Evolutionary conservation across 2,888 invertebrate species (phyloP), one percentile per base, ranked within the genome.

Genomic region (Yponomeuta evonymella): DNA sequence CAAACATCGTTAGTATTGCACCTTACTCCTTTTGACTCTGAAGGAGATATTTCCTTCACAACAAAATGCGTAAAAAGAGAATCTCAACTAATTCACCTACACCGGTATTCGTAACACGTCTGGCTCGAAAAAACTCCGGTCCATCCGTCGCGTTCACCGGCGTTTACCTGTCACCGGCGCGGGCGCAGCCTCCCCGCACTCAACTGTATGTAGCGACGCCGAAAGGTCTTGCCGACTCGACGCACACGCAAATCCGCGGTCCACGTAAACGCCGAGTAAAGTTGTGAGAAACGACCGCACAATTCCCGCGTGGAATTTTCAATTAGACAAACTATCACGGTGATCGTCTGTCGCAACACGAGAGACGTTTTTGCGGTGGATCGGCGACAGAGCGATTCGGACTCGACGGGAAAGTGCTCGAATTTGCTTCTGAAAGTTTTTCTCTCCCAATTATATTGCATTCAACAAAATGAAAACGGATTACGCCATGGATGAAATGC

Each of bases 401-500:
- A 80, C 79, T 80, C 77, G 76, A 81, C 75, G 83, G 82, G 81
- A 85, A 84, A 88, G 89, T 88, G 90, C 77, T 79, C 75, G 76
- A 77, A 15, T 58, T 58, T 58, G 69, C 69, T 43, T 48, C 51
- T 63, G 30, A 75, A 78, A 75, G 72, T 81, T 80, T 75, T 72
- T 74, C 48, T 15, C 15, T 58, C 15, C 15, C 15, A 43, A 43
- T 58, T 58, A 2, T 58, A 15, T 58, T 58, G 51, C 15, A 1
- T 8, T 8, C 9, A 58, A 12, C 62, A 84, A 83, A 79, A 92
- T 92, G 92, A 92, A 92, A 87, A 89, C 92, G 89, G 92, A 92
- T 90, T 92, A 92, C 86, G 90, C 91, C 74, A 86, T 92, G 90
- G 92, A 92, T 85, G 92, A 90, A 76, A 86, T 90, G 88, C 90